Evolutionary conservation across 2,888 invertebrate species (phyloP), one percentile per base, ranked within the genome.

Genomic region (Rhogogaster chlorosoma): DNA sequence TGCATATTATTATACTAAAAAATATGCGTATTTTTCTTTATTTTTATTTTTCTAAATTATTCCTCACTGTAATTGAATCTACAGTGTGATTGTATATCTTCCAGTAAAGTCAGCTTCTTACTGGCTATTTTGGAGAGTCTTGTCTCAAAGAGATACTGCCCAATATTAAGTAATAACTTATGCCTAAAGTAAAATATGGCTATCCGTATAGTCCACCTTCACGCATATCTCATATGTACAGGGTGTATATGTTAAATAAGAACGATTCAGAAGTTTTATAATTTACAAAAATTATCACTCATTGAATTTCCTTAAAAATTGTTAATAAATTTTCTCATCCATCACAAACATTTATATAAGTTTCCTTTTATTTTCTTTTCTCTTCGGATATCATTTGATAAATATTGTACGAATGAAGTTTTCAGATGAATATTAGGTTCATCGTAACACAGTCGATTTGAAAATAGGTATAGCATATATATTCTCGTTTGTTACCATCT

Each of bases 21-120:
- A 53, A 32, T 32, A 61, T 67, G 57, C 78, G 45, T 45, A 49
- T 61, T 77, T 32, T 78, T 83, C 78, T 83, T 75, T 75, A 80
- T 85, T 71, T 36, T 57, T 84, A n/a, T 61, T 61, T 84, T 87
- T 84, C 87, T 89, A 89, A 90, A 90, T 90, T 90, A 90, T 90
- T 90, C 87, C n/a, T 42, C 38, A 42, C 12, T 64, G 32, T 61
- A 64, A 57, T 61, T n/a, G 57, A 42, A 61, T 61, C 42, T 36
- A 64, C 61, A 57, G 38, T 42, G 42, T 61, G 22, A 38, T 61
- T 18, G 6, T 80, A 61, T 80, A 64, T 61, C 61, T 57, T 80
- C 80, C 80, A 80, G 80, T 80, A 42, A 80, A 38, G 38, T 53
- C 57, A 61, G 26, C n/a, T 42, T 32, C 18, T 15, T 80, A 80